Base-by-base conservation (phyloP, 1,140 invertebrate species). In the Araneus ventricosus region DNA sequence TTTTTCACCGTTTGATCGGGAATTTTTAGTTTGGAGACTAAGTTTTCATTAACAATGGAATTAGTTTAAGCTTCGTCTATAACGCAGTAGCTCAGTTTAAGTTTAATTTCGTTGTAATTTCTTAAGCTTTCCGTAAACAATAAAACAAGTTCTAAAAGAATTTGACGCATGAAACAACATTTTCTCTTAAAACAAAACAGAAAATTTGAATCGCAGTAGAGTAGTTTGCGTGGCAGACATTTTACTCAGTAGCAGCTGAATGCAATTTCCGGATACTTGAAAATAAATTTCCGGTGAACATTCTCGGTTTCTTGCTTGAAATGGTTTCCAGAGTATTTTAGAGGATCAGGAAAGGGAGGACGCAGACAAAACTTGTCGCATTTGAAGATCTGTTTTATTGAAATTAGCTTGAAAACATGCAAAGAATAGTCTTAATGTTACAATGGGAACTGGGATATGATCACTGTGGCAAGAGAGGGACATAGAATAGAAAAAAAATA, bases 271-370 rank as follows among this genome's bases (percentile, higher is more conserved):
- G 70, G 70, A 30, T 34, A 37, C 70, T 75, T 75, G 70, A 75
- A 75, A 75, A 37, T 75, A 75, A 75, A 75, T 75, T 75, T 75
- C 70, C 70, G 70, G 70, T 75, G 70, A 37, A 37, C 27, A 75
- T 34, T 37, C 70, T 75, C 70, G 30, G 30, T 75, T 75, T 75
- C 70, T 34, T 34, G 70, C 70, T 75, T 75, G 4, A 75, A 34
- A 34, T 75, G 70, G 30, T 37, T 75, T 37, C 34, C 17, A 75
- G 34, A 20, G 27, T 75, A 75, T 75, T 75, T 75, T 75, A 20
- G 0, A 75, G 6, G 45, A 67, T 27, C n/a, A 67, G 10, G 27
- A 67, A 67, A 27, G 10, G 24, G 8, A 14, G 63, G n/a, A 30
- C 3, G 63, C 2, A 67, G 63, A 27, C 27, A 27, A 67, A 30